These are phyloP conservation scores for Ditula angustiorana DNA, from an alignment of 2,888 invertebrate species.

Conservation along the genomic window DNA sequence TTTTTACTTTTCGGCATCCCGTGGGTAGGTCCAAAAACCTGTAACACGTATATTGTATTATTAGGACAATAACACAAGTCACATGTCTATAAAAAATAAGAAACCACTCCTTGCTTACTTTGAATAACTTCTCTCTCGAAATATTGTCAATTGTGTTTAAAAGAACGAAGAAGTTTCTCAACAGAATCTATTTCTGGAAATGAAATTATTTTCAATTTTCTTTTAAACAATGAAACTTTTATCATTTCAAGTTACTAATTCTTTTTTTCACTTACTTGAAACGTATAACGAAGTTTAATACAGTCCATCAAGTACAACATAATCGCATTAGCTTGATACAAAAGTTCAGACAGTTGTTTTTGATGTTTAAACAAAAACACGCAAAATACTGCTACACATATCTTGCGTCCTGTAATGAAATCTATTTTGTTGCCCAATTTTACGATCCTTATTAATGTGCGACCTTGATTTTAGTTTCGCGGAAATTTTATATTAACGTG, in stretches of 20 bases:
- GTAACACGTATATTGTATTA: not conserved
- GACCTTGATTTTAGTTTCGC: conserved; percentile 23
- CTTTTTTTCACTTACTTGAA: conserved; percentile 3
- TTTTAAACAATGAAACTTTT: conserved; percentile 8
- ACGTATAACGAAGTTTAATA: conserved; percentile 7
- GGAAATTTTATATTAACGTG: conserved; percentile 28
- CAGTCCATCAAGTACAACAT: not conserved
- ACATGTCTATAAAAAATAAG: too few relatives aligned
- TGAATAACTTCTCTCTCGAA: not conserved
- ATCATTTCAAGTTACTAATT: conserved; percentile 16
- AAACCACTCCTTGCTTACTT: not conserved
- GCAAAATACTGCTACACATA: not conserved
- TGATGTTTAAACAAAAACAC: conserved; percentile 1
- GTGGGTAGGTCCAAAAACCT: not conserved
- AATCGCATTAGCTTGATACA: not conserved
- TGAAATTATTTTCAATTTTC: conserved; percentile 7
- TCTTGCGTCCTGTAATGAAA: conserved; percentile 5
- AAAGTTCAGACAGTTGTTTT: not conserved
- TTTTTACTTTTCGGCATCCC: not conserved
- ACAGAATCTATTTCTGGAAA: not conserved
- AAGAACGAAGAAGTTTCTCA: not conserved
- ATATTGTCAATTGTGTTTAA: not conserved
- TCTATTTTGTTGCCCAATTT: conserved; percentile 4
- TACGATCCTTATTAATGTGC: conserved; percentile 13
- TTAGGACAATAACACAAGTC: not conserved